phyloP scores from a whole-genome alignment of 2,797 vertebrate species.

The Manis pentadactyla region DNA sequence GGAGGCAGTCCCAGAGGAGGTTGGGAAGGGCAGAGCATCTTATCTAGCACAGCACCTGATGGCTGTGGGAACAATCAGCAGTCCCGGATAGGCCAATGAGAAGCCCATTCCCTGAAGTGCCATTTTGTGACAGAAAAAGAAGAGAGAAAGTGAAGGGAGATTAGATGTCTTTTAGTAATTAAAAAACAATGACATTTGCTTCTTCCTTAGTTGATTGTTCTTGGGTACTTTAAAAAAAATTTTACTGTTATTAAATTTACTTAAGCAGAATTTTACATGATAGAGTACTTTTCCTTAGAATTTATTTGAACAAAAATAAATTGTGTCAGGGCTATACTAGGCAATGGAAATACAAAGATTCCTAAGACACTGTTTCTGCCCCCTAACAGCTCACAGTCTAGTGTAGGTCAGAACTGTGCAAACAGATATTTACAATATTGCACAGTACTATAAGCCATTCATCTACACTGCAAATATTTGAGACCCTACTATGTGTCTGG shows the following conservation, averaged over 20 bases:
- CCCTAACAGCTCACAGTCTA: background rate
- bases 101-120: background rate
- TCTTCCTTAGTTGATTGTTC: background rate
- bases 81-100: background rate
- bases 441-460: background rate
- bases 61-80: background rate
- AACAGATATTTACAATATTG: background rate
- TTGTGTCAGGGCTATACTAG: background rate
- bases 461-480: background rate
- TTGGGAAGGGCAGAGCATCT: background rate
- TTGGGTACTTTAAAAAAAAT: background rate
- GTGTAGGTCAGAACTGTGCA: background rate
- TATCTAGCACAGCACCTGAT: background rate
- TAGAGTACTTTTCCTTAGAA: background rate
- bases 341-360: background rate
- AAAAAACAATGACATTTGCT: background rate
- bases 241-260: conserved; percentile 13
- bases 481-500: background rate
- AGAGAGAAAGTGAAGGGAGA: background rate
- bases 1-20: background rate
- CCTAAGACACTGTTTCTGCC: background rate
- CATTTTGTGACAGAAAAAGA: background rate
- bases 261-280: conserved; percentile 6
- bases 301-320: conserved; percentile 17
- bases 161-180: background rate